Conservation (phyloP, 1,140 invertebrate genomes). For the Ostrea denselamellosa region DNA sequence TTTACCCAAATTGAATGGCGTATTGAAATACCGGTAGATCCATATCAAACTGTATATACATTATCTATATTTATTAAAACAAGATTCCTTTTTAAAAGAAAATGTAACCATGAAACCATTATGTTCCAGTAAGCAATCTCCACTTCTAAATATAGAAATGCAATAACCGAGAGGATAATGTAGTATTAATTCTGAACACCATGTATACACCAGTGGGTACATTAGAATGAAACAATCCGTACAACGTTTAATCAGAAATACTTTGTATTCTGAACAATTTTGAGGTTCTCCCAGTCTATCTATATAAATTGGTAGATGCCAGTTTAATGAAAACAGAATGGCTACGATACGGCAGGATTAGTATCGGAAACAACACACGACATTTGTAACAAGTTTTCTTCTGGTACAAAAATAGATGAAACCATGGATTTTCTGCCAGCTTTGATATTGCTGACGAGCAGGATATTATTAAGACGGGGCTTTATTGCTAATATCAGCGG, state of each 20-base stretch:
- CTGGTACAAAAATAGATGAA: conserved; percentile 15
- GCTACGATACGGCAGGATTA: neutral
- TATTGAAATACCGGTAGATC: no score
- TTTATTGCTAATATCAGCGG: conserved; percentile 20
- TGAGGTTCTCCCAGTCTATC: neutral
- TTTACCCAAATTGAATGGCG: no score
- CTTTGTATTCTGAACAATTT: neutral
- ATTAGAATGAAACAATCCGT: neutral
- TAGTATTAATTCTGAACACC: no score
- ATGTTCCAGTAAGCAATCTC: no score
- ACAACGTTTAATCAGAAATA: neutral
- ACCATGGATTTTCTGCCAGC: conserved; percentile 30
- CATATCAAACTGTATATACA: no score
- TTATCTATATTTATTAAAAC: no score
- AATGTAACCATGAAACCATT: no score
- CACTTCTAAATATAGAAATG: no score
- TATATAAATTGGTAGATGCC: conserved; percentile 21
- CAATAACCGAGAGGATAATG: no score
- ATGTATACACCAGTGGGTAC: no score
- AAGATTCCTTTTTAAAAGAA: no score
- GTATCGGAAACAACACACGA: neutral
- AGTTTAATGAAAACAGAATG: neutral
- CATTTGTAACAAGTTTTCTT: conserved; percentile 17
- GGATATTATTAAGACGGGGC: conserved; percentile 6
- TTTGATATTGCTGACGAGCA: conserved; percentile 1